Evolutionary conservation across 2,797 vertebrate genomes (phyloP), one percentile per base, ranked within the genome.

Genomic region (Hydrocynus forskahlii): DNA sequence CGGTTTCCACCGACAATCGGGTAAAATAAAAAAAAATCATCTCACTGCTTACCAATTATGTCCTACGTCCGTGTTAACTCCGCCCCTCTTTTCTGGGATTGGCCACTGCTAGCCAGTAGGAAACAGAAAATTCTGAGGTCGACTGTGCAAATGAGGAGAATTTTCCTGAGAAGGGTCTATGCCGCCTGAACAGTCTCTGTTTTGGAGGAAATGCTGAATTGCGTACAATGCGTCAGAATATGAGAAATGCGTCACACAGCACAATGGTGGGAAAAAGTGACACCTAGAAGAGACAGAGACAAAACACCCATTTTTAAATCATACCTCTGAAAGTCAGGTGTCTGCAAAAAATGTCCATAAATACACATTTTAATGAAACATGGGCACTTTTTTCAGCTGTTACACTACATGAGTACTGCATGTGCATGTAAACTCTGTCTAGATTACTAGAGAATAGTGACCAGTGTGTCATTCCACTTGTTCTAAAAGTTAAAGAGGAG

Each of bases 41-140:
- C 92, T 93, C 86, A 90, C 89, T 84, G 93, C 95, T 95, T 94
- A 95, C 94, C 95, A 95, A 95, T 95, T 94, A 95, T 93, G 91
- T 89, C 90, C 90, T 91, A 93, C 86, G 88, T 92, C 91, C 89
- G 90, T 74, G 40, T 86, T 91, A 88, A 90, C 94, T 94, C 95
- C 94, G 91, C 94, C 94, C 94, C 91, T 88, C 87, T 29, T 48
- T 70, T 81, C 89, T 88, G 82, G 89, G 93, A 95, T 95, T 95
- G 95, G 94, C 89, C 91, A 83, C 17, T 87, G 90, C 90, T 95
- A 95, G 93, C 95, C 94, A 88, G 93, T 94, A 86, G 93, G 92
- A 90, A 93, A 94, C 83, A 91, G 92, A 89, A 92, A 92, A 89
- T 89, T 89, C 86, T 89, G 88, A 91, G 92, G 91, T 91, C 92